These are phyloP conservation scores for Mythimna pallens DNA, from an alignment of 2,888 invertebrate species.

Conservation along the genomic window DNA sequence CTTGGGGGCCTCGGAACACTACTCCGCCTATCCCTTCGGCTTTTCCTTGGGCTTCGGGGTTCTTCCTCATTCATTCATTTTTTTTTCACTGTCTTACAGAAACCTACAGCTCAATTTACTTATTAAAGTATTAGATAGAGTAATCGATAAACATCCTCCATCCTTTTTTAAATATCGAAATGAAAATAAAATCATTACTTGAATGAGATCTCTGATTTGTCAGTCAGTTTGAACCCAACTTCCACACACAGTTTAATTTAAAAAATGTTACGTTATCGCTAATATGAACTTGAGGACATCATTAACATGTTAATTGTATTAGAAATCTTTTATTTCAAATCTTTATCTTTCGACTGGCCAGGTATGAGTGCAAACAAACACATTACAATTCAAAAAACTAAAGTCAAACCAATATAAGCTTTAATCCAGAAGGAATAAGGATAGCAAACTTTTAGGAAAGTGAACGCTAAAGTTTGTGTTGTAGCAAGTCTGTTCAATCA, in stretches of 20 bases:
- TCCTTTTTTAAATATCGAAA: no score
- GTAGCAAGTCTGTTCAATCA: conserved; percentile 87
- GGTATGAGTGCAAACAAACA: conserved; percentile 68
- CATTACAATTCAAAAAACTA: conserved; percentile 9
- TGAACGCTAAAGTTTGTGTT: conserved; percentile 68
- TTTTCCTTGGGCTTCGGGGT: no score
- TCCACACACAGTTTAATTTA: not conserved
- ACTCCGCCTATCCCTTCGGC: no score
- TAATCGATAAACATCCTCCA: no score
- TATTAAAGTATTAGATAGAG: no score
- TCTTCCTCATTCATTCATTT: no score
- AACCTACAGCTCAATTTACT: no score
- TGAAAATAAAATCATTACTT: not conserved
- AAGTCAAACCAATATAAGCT: conserved; percentile 64
- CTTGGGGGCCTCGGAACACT: no score
- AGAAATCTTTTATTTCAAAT: conserved; percentile 73
- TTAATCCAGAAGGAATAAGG: conserved; percentile 62
- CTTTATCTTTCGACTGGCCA: conserved; percentile 77
- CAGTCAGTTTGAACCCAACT: not conserved
- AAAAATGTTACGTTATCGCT: not conserved
- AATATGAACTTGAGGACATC: conserved; percentile 47
- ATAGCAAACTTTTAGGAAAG: conserved; percentile 60
- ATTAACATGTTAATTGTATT: conserved; percentile 70
- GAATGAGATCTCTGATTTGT: not conserved
- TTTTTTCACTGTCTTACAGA: no score